Percentiles rank a stretch among this genome's conserved stretches.
phyloP scores from a whole-genome alignment of 2,797 vertebrate genomes.

The Sebastes melanostomus region DNA sequence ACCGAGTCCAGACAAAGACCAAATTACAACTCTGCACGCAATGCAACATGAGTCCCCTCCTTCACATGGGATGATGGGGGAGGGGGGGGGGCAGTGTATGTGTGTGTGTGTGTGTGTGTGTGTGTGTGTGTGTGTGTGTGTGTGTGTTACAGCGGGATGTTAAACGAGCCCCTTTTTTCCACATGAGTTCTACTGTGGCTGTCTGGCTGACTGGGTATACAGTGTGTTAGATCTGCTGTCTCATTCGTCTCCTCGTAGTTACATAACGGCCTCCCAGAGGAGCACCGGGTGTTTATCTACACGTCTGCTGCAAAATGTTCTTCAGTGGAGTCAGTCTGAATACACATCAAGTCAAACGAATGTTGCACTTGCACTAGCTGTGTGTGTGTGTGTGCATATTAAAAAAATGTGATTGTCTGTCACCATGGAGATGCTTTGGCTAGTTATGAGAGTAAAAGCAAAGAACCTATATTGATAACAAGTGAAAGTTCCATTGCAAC shows the following conservation, averaged over 20 bases:
- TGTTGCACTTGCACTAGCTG: background rate
- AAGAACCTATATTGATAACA: too few species aligned
- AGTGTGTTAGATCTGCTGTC: constrained; percentile 25
- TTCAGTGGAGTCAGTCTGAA: background rate
- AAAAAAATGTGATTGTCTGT: too few species aligned
- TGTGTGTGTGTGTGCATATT: too few species aligned
- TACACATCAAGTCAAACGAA: constrained; percentile 12
- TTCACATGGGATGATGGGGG: background rate
- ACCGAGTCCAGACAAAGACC: constrained; percentile 45
- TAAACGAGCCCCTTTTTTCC: constrained; percentile 25
- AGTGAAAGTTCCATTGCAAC: too few species aligned
- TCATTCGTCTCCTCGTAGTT: constrained; percentile 43
- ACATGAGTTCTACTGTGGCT: constrained; percentile 10
- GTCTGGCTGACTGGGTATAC: constrained; percentile 34
- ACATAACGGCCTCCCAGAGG: constrained; percentile 30
- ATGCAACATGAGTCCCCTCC: constrained; percentile 52
- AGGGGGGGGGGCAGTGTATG: too few species aligned
- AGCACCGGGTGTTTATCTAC: constrained; percentile 16
- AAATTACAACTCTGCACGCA: constrained; percentile 65
- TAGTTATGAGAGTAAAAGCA: too few species aligned
- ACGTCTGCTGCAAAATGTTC: background rate
- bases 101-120: background rate
- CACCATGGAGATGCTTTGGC: too few species aligned
- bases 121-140: too few species aligned
- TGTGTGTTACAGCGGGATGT: background rate